Base-by-base conservation (phyloP, 2,888 invertebrate genomes). In the Therioaphis trifolii region DNA sequence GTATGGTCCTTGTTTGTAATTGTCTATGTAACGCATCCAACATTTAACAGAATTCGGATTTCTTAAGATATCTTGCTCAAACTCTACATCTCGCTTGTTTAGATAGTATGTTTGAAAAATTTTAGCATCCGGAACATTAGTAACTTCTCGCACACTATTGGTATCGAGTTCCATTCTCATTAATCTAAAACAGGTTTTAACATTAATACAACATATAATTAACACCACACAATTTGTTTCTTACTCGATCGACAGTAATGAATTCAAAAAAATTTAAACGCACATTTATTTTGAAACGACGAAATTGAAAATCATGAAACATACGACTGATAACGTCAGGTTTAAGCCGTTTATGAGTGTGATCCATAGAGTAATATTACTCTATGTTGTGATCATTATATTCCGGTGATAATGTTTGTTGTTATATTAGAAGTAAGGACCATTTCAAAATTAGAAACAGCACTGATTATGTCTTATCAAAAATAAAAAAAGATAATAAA, bases 21-120 rank as follows among this genome's bases (percentile, higher is more conserved):
- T 97, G 85, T 99, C 98, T 84, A 99, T 96, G 88, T 99, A 99
- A 24, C 99, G 92, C 80, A 98, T 91, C 99, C 99, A 99, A 88
- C 98, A 97, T 89, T 98, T 98, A 0, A 99, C 96, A 1, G 98
- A 98, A 89, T 94, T 98, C 0, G 98, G 97, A 90, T 99, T 99
- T 85, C 99, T 91, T 58, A 99, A 90, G 87, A 99, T 98, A 90
- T 99, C 99, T 89, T 99, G 99, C 89, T 99, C 99, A 88, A 97
- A 99, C 0, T 98, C 96, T 61, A 99, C 90, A 90, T 99, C 99
- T 88, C 98, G 97, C 89, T 98, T 97, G 86, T 92, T 93, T 94
- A 84, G 49, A 5, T 52, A 21, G 27, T 82, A 82, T 0, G 82
- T 72, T 52, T 74, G 52, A 11, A 82, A 82, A 24, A 82, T 74